Evolutionary conservation across 2,797 vertebrate species (phyloP).

Genomic region (Phrynocephalus vlangalii): DNA sequence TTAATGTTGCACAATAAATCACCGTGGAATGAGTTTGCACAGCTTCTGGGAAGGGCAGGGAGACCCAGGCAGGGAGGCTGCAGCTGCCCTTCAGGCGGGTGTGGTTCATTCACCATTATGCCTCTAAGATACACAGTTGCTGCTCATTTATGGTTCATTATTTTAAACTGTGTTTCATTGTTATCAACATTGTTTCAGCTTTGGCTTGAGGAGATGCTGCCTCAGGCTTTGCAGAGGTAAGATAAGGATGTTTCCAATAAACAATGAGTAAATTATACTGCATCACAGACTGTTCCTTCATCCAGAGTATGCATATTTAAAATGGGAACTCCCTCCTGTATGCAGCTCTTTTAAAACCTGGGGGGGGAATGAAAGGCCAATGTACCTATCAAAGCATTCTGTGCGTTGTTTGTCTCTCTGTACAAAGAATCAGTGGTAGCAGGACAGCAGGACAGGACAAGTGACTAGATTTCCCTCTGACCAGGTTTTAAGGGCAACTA

Average conservation of each 20-base stretch:
- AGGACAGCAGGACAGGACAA: background rate
- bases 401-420: background rate
- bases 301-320: background rate
- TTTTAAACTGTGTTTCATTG: background rate
- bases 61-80: too few relatives aligned
- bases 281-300: background rate
- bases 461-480: background rate
- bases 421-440: background rate
- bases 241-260: background rate
- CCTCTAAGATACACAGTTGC: background rate
- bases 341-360: background rate
- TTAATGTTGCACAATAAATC: constrained; percentile 15
- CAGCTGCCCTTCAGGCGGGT: background rate
- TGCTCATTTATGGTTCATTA: background rate
- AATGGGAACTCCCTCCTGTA: background rate
- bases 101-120: background rate
- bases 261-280: background rate
- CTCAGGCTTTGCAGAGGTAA: background rate
- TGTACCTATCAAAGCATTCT: background rate
- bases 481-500: background rate
- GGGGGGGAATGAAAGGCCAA: background rate
- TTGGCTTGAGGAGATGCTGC: background rate
- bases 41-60: background rate
- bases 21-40: background rate
- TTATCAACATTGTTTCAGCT: background rate